Percentiles rank a stretch among this genome's conserved stretches.
phyloP scores from a whole-genome alignment of 2,888 invertebrate genomes.

The Orthonevra nobilis region DNA sequence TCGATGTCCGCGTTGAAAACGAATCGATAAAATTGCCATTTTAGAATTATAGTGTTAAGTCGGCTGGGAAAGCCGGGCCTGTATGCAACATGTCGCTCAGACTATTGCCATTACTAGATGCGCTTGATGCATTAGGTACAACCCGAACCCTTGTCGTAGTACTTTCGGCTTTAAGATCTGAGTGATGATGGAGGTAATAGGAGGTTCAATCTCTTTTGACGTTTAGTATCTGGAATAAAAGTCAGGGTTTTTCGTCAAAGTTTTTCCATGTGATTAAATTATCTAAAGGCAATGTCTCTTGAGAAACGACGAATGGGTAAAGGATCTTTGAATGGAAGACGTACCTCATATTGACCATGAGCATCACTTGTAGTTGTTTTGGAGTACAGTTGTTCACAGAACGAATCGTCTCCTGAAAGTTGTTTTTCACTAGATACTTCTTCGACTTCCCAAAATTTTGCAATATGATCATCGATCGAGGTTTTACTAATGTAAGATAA shows the following conservation, averaged over 20 bases:
- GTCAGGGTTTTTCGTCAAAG: neutral
- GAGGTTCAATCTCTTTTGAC: neutral
- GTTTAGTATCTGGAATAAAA: neutral
- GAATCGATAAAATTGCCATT: conserved; percentile 63
- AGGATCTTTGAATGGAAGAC: neutral
- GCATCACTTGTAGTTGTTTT: neutral
- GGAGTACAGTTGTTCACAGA: neutral
- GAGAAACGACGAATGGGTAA: neutral
- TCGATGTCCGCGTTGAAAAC: conserved; percentile 71
- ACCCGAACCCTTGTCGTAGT: conserved; percentile 69
- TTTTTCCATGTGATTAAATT: neutral
- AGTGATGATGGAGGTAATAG: conserved; percentile 13
- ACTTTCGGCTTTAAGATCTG: conserved; percentile 11
- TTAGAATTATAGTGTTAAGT: conserved; percentile 66
- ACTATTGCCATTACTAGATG: conserved; percentile 47
- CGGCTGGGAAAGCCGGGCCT: conserved; percentile 71
- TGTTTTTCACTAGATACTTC: neutral
- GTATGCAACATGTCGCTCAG: conserved; percentile 66
- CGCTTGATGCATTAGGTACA: conserved; percentile 71
- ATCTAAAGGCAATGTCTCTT: neutral
- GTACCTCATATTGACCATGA: conserved; percentile 6
- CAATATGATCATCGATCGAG: neutral
- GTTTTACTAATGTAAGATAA: neutral
- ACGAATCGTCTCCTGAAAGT: neutral
- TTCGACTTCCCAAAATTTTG: conserved; percentile 5